Evolutionary conservation across 2,113 vertebrate genomes (phyloP).

Genomic region (Podarcis raffonei): DNA sequence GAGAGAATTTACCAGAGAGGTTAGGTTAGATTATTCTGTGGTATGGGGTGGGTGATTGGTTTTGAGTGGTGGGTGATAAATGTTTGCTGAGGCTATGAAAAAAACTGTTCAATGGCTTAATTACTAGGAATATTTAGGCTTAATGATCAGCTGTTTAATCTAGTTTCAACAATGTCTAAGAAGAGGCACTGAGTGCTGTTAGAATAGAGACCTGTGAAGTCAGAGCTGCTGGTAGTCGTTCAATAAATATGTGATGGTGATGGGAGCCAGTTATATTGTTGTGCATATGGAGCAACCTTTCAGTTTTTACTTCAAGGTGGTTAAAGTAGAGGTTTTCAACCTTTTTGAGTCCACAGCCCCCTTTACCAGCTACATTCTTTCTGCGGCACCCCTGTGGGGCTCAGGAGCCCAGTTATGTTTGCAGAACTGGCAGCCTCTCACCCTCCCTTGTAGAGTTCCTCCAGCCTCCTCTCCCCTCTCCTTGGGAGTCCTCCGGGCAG

Average conservation of each 20-base stretch:
- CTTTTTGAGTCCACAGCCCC: too few species aligned
- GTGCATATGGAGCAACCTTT: too few species aligned
- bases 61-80: background rate
- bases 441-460: too few species aligned
- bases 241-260: too few species aligned
- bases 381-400: too few species aligned
- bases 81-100: background rate
- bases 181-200: background rate
- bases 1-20: too few species aligned
- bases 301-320: background rate
- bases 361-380: too few species aligned
- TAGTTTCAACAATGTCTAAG: background rate
- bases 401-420: too few species aligned
- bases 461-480: too few species aligned
- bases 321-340: too few species aligned
- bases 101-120: background rate
- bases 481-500: too few species aligned
- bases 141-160: background rate
- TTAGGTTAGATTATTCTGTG: background rate
- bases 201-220: background rate
- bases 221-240: background rate
- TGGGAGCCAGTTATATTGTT: background rate
- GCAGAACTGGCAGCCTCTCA: too few species aligned
- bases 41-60: background rate
- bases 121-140: background rate